A percentile compares a stretch with the other conserved stretches of the same genome.
phyloP scores from a whole-genome alignment of 2,113 vertebrate species.

The Lamprotornis superbus region DNA sequence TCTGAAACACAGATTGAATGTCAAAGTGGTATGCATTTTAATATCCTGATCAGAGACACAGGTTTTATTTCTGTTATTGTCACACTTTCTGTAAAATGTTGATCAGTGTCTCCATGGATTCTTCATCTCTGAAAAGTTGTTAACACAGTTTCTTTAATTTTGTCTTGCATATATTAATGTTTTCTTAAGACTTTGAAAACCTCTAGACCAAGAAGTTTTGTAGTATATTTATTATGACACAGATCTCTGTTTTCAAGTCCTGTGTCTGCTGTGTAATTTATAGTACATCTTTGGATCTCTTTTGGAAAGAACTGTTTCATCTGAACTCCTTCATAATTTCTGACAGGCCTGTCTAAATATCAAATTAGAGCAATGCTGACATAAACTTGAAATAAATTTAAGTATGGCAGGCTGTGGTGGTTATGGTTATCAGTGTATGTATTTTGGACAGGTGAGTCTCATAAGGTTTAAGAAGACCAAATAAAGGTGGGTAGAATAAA shows the following conservation, averaged over 20 bases:
- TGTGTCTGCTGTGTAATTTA: background rate
- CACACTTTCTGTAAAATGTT: background rate
- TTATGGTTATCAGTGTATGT: background rate
- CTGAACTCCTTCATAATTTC: background rate
- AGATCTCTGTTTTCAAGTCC: background rate
- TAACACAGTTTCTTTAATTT: background rate
- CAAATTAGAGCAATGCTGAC: background rate
- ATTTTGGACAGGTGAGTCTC: background rate
- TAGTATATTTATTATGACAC: background rate
- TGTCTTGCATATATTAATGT: background rate
- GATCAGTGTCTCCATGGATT: background rate
- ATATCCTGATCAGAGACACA: background rate
- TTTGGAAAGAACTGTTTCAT: background rate
- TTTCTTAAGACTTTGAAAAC: background rate
- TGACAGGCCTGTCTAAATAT: background rate
- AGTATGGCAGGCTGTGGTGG: background rate
- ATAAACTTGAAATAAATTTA: background rate
- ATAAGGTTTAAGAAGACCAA: background rate
- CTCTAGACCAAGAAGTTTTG: background rate
- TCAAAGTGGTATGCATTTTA: background rate
- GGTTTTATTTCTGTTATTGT: background rate
- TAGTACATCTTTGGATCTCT: background rate
- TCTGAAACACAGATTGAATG: background rate
- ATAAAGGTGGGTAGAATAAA: background rate
- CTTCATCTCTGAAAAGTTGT: background rate